Conservation (phyloP, 2,113 vertebrate genomes). For the Ptychochromis oligacanthus region DNA sequence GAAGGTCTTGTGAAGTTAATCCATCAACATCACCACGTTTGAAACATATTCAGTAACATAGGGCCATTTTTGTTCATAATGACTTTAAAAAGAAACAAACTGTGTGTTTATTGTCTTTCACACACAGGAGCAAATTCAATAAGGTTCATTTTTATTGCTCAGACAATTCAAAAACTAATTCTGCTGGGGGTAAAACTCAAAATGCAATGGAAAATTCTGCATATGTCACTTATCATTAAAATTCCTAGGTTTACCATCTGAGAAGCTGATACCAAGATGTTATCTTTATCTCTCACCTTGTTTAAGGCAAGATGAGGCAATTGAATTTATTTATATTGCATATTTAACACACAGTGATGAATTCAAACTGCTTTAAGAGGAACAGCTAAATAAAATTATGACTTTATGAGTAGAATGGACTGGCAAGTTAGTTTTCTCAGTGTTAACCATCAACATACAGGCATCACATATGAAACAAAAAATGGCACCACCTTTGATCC, state of each 20-base stretch:
- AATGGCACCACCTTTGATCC: not conserved
- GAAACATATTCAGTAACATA: not conserved
- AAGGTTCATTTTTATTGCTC: not conserved
- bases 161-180: not conserved
- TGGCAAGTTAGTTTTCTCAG: not conserved
- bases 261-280: not conserved
- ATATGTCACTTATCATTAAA: not conserved
- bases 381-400: not conserved
- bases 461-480: not conserved
- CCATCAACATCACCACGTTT: not conserved
- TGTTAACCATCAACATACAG: not conserved
- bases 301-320: not conserved
- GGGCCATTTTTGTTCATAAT: not conserved
- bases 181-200: not conserved
- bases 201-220: accelerated
- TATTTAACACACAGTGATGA: not conserved
- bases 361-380: not conserved
- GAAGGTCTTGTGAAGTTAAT: not conserved
- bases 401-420: too few species aligned
- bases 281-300: not conserved
- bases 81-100: accelerated
- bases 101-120: not conserved
- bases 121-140: too few species aligned
- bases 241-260: too few species aligned
- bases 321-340: accelerated